Conservation (phyloP, 2,888 invertebrate species). For the Euzophera pinguis region DNA sequence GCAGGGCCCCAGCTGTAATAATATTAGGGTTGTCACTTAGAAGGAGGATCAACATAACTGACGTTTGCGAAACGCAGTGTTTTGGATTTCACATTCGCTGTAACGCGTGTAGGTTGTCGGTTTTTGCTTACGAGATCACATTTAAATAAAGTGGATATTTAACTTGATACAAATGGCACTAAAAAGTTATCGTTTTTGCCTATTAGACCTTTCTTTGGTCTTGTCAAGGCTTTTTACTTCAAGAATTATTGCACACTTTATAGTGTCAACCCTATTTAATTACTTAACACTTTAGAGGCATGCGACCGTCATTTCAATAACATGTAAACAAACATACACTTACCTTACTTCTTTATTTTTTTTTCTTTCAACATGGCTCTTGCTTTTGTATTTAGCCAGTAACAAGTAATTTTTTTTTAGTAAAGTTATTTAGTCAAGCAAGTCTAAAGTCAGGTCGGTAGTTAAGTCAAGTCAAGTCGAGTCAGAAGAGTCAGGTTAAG, state of each 20-base stretch:
- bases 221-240: not conserved
- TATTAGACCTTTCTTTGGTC: not conserved
- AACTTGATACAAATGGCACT: not conserved
- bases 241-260: not conserved
- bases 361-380: too few relatives aligned
- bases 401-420: too few relatives aligned
- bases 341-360: too few relatives aligned
- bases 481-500: too few relatives aligned
- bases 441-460: too few relatives aligned
- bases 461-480: too few relatives aligned
- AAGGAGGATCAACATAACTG: slow-evolving; percentile 21
- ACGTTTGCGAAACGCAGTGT: slow-evolving; percentile 11
- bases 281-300: not conserved
- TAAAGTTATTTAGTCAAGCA: too few relatives aligned
- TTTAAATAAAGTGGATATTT: not conserved
- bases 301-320: too few relatives aligned
- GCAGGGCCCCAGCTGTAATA: slow-evolving; percentile 28
- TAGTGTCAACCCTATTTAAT: not conserved
- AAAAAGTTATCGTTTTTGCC: not conserved
- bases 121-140: not conserved
- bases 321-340: too few relatives aligned
- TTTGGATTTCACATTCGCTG: slow-evolving; percentile 7
- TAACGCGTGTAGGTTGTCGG: too few relatives aligned
- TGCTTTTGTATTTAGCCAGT: too few relatives aligned
- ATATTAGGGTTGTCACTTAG: slow-evolving; percentile 30